phyloP scores from a whole-genome alignment of 2,888 invertebrate genomes.

The Conchocele bisecta region DNA sequence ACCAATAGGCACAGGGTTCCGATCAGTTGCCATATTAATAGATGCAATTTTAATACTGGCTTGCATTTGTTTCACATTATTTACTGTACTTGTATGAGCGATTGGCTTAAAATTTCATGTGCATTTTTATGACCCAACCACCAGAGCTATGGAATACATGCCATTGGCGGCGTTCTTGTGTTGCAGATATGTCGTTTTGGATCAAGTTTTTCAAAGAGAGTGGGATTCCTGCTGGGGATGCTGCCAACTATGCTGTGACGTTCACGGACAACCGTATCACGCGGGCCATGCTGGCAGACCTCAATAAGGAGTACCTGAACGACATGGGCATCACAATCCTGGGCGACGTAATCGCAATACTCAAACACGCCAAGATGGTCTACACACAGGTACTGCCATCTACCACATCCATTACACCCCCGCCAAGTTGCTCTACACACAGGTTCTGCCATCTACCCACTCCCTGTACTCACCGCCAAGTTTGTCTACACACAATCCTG shows the following conservation, averaged over 20 bases:
- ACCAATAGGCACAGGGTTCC: no score
- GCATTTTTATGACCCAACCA: no score
- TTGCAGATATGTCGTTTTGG: constrained; percentile 85
- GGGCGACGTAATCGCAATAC: constrained; percentile 87
- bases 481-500: no score
- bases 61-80: not conserved
- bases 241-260: constrained; percentile 92
- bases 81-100: no score
- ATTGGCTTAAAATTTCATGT: no score
- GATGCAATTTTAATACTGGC: not conserved
- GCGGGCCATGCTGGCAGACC: constrained; percentile 92
- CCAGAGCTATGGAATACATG: no score
- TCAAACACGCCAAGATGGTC: constrained; percentile 86
- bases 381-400: constrained; percentile 86
- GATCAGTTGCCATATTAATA: no score
- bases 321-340: constrained; percentile 92
- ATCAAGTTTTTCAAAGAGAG: constrained; percentile 93
- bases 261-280: constrained; percentile 94
- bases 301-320: constrained; percentile 92
- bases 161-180: not conserved
- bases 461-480: no score
- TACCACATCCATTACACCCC: no score
- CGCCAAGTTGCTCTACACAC: no score
- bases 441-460: no score
- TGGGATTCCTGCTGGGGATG: constrained; percentile 91